phyloP scores from a whole-genome alignment of 2,888 invertebrate species.

The Strigamia crassipes region DNA sequence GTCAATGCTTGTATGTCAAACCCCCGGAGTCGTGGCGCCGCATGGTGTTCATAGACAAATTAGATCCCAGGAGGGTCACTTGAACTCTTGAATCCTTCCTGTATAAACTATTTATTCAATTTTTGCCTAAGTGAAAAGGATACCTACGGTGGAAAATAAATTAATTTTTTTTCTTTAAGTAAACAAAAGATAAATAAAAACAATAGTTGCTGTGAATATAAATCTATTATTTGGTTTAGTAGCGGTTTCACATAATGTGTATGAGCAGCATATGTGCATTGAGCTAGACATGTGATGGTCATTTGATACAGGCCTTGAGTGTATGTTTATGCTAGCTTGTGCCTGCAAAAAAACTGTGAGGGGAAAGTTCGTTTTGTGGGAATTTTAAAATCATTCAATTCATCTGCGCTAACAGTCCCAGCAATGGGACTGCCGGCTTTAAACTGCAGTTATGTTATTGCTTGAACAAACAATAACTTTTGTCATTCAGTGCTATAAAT shows the following conservation, averaged over 20 bases:
- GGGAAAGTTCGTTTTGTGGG: constrained; percentile 10
- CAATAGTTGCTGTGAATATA: not conserved
- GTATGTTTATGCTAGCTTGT: constrained; percentile 12
- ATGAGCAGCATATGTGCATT: not conserved
- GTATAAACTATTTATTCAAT: not conserved
- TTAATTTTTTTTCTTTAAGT: not conserved
- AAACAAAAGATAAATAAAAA: not conserved
- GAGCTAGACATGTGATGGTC: constrained; percentile 23
- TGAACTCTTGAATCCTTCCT: constrained; percentile 1
- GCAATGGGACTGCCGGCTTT: too few species aligned
- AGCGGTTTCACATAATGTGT: not conserved
- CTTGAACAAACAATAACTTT: too few species aligned
- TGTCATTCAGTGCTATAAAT: too few species aligned
- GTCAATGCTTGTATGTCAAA: constrained; percentile 1
- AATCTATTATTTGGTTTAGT: too few species aligned
- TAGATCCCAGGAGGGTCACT: constrained; percentile 30
- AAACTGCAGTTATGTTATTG: too few species aligned
- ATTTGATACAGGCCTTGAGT: constrained; percentile 23
- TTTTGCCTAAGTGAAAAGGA: not conserved
- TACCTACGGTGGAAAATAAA: not conserved
- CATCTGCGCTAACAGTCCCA: too few species aligned
- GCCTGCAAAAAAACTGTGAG: not conserved
- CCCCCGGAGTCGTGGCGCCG: constrained; percentile 30
- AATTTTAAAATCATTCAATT: not conserved
- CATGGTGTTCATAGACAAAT: constrained; percentile 18